A percentile compares a stretch with the other conserved stretches of the same genome.
Evolutionary conservation across 2,888 invertebrate species (phyloP).

Genomic region (Drosophila flavopinicola): DNA sequence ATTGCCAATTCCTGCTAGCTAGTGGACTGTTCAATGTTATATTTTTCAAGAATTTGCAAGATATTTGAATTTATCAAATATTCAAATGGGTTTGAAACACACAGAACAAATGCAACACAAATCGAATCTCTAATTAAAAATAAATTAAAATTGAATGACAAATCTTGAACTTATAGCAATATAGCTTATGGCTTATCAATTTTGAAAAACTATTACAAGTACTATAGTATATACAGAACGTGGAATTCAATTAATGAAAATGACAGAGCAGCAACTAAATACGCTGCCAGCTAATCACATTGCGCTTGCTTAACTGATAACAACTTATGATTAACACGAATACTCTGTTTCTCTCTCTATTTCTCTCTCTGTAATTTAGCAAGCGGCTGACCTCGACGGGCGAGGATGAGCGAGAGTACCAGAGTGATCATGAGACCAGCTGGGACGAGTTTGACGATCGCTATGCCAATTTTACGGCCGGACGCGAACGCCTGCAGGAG

Average conservation of each 20-base stretch:
- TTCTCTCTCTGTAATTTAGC: constrained; percentile 60
- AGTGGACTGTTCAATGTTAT: too few relatives aligned
- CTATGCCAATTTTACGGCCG: constrained; percentile 83
- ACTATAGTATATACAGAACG: background rate
- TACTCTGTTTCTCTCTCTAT: background rate
- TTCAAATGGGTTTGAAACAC: too few relatives aligned
- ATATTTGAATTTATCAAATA: too few relatives aligned
- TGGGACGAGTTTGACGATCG: constrained; percentile 84
- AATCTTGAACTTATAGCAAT: too few relatives aligned
- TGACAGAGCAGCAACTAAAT: background rate
- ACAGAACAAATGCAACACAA: too few relatives aligned
- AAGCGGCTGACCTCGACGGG: constrained; percentile 84
- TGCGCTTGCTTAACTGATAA: constrained; percentile 5
- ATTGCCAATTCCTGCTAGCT: too few relatives aligned
- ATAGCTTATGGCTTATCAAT: too few relatives aligned
- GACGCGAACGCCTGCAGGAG: constrained; percentile 84
- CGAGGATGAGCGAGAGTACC: constrained; percentile 84
- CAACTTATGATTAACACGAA: background rate
- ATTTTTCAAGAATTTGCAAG: too few relatives aligned
- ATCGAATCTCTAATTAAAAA: too few relatives aligned
- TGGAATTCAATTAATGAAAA: constrained; percentile 9
- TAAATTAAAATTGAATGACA: too few relatives aligned
- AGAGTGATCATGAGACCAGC: constrained; percentile 84
- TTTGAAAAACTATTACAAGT: too few relatives aligned
- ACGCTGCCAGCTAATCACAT: too few relatives aligned